Evolutionary conservation across 2,888 invertebrate genomes (phyloP).

Genomic region (Urechis unicinctus): DNA sequence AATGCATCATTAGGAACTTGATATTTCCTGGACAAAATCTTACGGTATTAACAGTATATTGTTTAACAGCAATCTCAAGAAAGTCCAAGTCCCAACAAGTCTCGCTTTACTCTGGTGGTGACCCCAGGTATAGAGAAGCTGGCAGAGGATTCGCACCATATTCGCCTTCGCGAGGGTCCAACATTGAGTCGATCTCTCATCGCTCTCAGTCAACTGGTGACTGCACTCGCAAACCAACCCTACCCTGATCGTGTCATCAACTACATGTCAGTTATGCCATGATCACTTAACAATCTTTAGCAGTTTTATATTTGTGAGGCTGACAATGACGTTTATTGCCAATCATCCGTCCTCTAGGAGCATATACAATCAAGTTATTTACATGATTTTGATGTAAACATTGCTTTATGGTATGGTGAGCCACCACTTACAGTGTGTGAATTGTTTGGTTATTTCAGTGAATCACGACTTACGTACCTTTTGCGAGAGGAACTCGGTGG

Average conservation of each 20-base stretch:
- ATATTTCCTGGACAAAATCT: neutral
- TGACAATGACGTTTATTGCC: neutral
- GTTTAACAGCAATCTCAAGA: constrained; percentile 9
- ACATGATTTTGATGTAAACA: too few species aligned
- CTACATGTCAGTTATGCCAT: constrained; percentile 29
- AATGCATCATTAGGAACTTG: neutral
- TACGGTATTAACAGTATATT: neutral
- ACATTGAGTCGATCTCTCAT: constrained; percentile 32
- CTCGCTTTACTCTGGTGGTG: constrained; percentile 39
- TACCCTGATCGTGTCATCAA: constrained; percentile 39
- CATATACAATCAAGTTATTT: too few species aligned
- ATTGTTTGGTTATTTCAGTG: constrained; percentile 23
- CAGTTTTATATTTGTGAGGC: neutral
- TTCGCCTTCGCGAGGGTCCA: constrained; percentile 34
- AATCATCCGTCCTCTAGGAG: too few species aligned
- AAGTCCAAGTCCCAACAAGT: constrained; percentile 33
- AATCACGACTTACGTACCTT: constrained; percentile 37
- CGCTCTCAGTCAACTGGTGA: constrained; percentile 31
- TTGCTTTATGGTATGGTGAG: too few species aligned
- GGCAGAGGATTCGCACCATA: constrained; percentile 24
- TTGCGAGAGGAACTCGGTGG: constrained; percentile 44
- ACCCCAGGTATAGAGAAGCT: constrained; percentile 41
- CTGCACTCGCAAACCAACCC: constrained; percentile 34
- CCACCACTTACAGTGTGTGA: neutral
- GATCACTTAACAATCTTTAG: neutral